Evolutionary conservation across 2,113 vertebrate genomes (phyloP).

Genomic region (Hemicordylus capensis): DNA sequence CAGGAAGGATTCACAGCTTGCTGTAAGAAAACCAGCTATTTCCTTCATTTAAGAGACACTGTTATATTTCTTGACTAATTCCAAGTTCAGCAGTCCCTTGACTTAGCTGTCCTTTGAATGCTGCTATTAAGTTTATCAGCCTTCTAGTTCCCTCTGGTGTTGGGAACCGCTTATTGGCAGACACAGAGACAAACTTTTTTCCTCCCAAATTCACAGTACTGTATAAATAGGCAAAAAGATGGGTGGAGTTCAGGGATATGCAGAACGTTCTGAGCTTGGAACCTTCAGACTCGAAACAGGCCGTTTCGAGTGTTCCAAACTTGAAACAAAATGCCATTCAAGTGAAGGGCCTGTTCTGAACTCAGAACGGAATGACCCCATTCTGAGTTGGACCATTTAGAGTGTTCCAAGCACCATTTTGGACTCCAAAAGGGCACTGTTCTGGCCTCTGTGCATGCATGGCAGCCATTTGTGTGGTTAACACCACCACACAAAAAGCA

Average conservation of each 20-base stretch:
- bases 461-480: too few relatives aligned
- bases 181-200: background rate
- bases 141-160: background rate
- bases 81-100: background rate
- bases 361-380: too few relatives aligned
- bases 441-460: too few relatives aligned
- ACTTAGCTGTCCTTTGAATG: background rate
- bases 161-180: background rate
- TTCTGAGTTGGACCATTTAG: too few relatives aligned
- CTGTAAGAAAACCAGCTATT: background rate
- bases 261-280: too few relatives aligned
- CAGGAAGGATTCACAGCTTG: background rate
- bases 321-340: too few relatives aligned
- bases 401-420: too few relatives aligned
- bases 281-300: too few relatives aligned
- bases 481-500: too few relatives aligned
- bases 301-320: too few relatives aligned
- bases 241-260: background rate
- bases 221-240: background rate
- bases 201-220: background rate
- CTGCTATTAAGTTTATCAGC: background rate
- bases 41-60: background rate
- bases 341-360: too few relatives aligned
- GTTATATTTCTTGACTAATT: background rate
- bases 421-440: too few relatives aligned